Evolutionary conservation across 2,113 vertebrate species (phyloP), one percentile per base, ranked within the genome.

Genomic region (Myiozetetes cayanensis): DNA sequence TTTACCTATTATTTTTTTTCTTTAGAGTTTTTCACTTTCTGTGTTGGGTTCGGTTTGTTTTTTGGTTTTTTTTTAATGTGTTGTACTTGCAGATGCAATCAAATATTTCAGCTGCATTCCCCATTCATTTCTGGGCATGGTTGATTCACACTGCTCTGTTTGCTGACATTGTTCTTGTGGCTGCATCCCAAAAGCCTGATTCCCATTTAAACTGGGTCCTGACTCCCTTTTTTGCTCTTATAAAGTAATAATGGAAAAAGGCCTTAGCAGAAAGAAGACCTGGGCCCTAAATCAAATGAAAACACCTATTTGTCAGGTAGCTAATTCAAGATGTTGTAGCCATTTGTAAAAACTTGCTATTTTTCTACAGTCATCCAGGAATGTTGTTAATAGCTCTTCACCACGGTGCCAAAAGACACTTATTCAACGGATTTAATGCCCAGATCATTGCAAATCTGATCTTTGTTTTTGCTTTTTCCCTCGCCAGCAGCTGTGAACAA

Each of bases 401-500:
- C 39, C 2, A 3, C 23, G 12, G 61, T 90, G 90, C 88, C 92
- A 94, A 90, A 93, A 94, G 83, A 92, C 86, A 92, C 52, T 88
- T 93, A 90, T 78, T 81, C 70, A 90, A 84, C 52, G 88, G 55
- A 78, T 93, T 90, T 90, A 81, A 92, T 89, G 83, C 76, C 85
- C 76, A 78, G 39, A 71, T 63, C 85, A 53, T 68, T 90, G 73
- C 68, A 95, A 94, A 95, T 92, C 56, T 84, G 93, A 80, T 86
- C 85, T 87, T 94, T 90, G 68, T 56, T 95, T 96, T 90, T 5
- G 28, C 88, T 68, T 81, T 44, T 78, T 94, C 83, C 41, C 35
- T 61, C 86, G 86, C 73, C 93, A 95, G 78, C 62, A 94, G 52
- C 92, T 78, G 75, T 25, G 93, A 93, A 92, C 93, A 93, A 90